Base-by-base conservation (phyloP, 2,888 invertebrate species). In the Strigamia maritima region DNA sequence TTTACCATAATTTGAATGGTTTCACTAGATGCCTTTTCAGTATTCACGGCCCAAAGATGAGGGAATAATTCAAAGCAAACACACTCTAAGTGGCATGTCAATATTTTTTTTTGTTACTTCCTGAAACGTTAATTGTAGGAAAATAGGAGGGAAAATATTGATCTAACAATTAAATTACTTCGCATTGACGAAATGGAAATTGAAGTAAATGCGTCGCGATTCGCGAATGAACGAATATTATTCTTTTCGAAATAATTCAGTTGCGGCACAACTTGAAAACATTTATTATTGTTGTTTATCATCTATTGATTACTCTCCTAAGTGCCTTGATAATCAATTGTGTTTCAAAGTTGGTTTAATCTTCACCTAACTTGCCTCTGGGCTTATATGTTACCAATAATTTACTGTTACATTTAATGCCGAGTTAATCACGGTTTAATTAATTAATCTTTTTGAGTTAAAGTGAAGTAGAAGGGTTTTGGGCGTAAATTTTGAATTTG, bases 1-100 rank as follows among this genome's bases (percentile, higher is more conserved):
- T 60, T 60, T 60, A 60, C 60, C 60, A 60, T 60, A 60, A 60
- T 60, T 60, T 60, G 60, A 60, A 60, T 60, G 60, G 60, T 60
- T 60, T 60, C 60, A 60, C 60, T 60, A 2, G 8, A 60, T 22
- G 60, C 60, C 60, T 60, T 60, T 60, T 60, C 60, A 60, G 60
- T 60, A 60, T 60, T 60, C 60, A 19, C 19, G 6, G 22, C 60
- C 24, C 22, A 60, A 60, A 60, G 22, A 60, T 60, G 60, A 19
- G 22, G 1, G 7, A 22, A 60, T 60, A 60, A 60, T 24, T 60
- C 60, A 60, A 19, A 16, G 8, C 60, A 16, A 60, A 60, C 60
- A 16, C 8, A 1, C 60, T 24, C 19, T 19, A 19, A 60, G 22
- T 60, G 60, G 22, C 60, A 12, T 60, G 60, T 60, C 60, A 60